Base-by-base conservation (phyloP, 1,140 invertebrate species). In the Drosophila punjabiensis region DNA sequence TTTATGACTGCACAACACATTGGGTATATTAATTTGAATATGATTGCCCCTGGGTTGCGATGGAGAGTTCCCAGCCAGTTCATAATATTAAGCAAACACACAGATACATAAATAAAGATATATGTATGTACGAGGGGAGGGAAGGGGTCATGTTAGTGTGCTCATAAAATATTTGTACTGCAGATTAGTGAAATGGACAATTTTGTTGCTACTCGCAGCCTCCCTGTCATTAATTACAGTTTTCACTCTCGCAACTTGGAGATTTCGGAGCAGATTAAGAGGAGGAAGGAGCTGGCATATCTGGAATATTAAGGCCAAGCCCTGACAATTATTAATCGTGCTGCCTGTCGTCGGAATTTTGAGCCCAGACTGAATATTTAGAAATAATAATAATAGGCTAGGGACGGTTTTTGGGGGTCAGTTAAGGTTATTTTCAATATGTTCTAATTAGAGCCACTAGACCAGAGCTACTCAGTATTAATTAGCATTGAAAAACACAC, bases 1-100 rank as follows among this genome's bases (percentile, higher is more conserved):
- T 90, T 90, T 90, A 90, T 90, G 86, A 76, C 86, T 90, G 65
- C 73, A 76, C 79, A 90, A 91, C 82, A 90, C 87, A 86, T 91
- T 91, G 87, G 86, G 87, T 90, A 86, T 91, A 90, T 90, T 90
- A 90, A 90, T 90, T 90, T 90, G 86, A 90, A 86, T 90, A 91
- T 90, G 87, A 90, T 91, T 90, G 86, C 66, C 76, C 79, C 74
- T 70, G 86, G 86, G 59, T 64, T 56, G 55, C 77, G 59, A 70
- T 50, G 76, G 64, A 24, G 47, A 41, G 55, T 30, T 50, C 52
- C 52, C 71, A 59, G 78, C 62, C 79, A 89, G 86, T 90, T 85
- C 86, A 89, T 89, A 85, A 85, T 89, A 67, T 64, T 64, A 79
- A 74, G 67, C 71, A 68, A 88, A 69, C 71, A 81, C 64, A 76